Percentiles rank a stretch among this genome's conserved stretches.
Conservation (phyloP, 2,113 vertebrate genomes). For the Odontophorus gujanensis region DNA sequence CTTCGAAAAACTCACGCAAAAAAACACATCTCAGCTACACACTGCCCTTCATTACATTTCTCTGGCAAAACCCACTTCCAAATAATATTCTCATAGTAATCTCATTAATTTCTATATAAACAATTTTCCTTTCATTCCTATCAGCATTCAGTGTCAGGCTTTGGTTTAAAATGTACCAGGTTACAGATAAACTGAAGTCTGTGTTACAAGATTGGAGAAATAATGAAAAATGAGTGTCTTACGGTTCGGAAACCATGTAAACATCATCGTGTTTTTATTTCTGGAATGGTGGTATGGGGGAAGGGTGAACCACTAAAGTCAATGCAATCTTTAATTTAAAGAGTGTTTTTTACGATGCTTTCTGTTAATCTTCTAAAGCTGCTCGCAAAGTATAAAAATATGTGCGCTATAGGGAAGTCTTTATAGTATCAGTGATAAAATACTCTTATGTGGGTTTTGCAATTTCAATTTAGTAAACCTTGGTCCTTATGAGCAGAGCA, state of each 20-base stretch:
- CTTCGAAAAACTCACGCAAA: neutral
- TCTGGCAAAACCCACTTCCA: neutral
- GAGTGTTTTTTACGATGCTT: conserved; percentile 30
- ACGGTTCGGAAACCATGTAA: conserved; percentile 20
- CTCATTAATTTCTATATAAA: conserved; percentile 7
- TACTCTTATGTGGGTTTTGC: neutral
- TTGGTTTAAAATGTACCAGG: neutral
- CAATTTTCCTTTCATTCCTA: neutral
- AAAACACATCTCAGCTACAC: neutral
- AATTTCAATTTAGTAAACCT: neutral
- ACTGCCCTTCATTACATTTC: neutral
- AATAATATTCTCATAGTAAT: neutral
- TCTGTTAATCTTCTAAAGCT: conserved; percentile 30
- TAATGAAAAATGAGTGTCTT: neutral
- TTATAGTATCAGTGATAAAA: neutral
- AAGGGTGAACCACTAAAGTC: neutral
- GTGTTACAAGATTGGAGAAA: neutral
- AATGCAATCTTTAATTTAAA: conserved; percentile 32
- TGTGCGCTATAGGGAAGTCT: neutral
- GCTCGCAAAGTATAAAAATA: conserved; percentile 9
- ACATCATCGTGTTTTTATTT: neutral
- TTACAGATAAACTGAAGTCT: conserved; percentile 20
- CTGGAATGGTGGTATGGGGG: neutral
- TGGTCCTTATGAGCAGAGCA: neutral
- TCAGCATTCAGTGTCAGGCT: conserved; percentile 9